These are phyloP conservation scores for Amphiprion clarkii DNA, from an alignment of 2,797 vertebrate species.

Conservation along the genomic window DNA sequence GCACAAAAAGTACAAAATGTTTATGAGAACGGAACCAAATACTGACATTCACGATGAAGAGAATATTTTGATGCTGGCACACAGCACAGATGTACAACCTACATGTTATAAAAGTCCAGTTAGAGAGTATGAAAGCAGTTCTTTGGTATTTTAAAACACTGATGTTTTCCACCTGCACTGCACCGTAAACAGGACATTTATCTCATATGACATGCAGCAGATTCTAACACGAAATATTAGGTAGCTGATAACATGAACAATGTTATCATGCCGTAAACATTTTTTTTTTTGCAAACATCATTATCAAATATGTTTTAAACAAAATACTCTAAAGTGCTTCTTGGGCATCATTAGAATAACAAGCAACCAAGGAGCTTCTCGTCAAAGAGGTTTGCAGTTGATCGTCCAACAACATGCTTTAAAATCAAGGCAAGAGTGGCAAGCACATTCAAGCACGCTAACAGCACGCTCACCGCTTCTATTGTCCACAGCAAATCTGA, in stretches of 20 bases:
- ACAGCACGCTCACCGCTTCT: conserved; percentile 50
- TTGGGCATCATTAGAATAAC: conserved; percentile 49
- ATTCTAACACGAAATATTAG: conserved; percentile 27
- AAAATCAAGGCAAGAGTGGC: conserved; percentile 41
- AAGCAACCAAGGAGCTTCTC: conserved; percentile 45
- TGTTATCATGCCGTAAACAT: conserved; percentile 37
- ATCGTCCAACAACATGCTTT: conserved; percentile 44
- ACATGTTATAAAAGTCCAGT: conserved; percentile 34
- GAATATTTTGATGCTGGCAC: conserved; percentile 21
- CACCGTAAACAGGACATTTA: conserved; percentile 42
- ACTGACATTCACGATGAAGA: conserved; percentile 60
- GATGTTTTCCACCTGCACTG: conserved; percentile 9
- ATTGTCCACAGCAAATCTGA: conserved; percentile 52
- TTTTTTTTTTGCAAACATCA: neutral
- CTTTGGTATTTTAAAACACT: conserved; percentile 59
- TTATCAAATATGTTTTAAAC: conserved; percentile 19
- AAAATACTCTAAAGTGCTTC: conserved; percentile 48
- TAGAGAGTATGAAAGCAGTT: conserved; percentile 19
- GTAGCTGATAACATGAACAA: conserved; percentile 25
- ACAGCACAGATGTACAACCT: conserved; percentile 28
- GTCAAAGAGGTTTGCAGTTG: conserved; percentile 55
- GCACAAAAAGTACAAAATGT: conserved; percentile 49
- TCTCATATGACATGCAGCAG: neutral
- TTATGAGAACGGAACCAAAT: conserved; percentile 53
- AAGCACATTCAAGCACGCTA: conserved; percentile 51